phyloP scores from a whole-genome alignment of 2,113 vertebrate species.

The Edolisoma coerulescens region DNA sequence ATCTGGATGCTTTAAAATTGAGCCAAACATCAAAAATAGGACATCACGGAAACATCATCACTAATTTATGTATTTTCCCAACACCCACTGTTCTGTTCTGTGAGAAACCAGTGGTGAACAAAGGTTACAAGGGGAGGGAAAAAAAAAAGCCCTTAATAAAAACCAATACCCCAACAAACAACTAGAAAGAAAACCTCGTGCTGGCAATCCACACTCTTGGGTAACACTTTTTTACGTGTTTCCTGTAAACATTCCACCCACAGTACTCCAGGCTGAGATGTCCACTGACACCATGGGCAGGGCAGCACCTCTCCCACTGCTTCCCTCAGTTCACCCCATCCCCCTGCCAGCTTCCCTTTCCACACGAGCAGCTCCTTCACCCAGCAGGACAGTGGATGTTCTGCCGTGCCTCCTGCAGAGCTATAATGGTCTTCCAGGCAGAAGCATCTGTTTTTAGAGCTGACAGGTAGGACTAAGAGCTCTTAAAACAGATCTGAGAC shows the following conservation, averaged over 20 bases:
- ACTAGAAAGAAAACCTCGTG: not conserved
- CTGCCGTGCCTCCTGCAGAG: not conserved
- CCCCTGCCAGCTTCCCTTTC: not conserved
- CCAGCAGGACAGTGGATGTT: not conserved
- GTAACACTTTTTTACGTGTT: not conserved
- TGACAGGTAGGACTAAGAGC: not conserved
- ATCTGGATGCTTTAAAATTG: not conserved
- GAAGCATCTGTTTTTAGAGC: not conserved
- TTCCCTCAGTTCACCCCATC: not conserved
- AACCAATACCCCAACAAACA: not conserved
- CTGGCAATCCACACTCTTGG: not conserved
- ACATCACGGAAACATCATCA: not conserved
- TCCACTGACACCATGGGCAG: rapidly evolving
- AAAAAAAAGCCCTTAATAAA: not conserved
- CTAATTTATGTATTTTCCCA: not conserved
- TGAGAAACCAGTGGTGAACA: not conserved
- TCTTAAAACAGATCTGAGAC: not conserved
- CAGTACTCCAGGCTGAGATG: not conserved
- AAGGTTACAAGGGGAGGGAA: not conserved
- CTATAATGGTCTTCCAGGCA: not conserved
- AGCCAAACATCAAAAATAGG: not conserved
- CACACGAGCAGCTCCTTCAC: rapidly evolving
- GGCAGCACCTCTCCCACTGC: not conserved
- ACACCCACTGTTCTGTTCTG: not conserved
- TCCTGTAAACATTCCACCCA: not conserved